phyloP scores from a whole-genome alignment of 92 coral and sea anemone species.

The Porites divaricata region DNA sequence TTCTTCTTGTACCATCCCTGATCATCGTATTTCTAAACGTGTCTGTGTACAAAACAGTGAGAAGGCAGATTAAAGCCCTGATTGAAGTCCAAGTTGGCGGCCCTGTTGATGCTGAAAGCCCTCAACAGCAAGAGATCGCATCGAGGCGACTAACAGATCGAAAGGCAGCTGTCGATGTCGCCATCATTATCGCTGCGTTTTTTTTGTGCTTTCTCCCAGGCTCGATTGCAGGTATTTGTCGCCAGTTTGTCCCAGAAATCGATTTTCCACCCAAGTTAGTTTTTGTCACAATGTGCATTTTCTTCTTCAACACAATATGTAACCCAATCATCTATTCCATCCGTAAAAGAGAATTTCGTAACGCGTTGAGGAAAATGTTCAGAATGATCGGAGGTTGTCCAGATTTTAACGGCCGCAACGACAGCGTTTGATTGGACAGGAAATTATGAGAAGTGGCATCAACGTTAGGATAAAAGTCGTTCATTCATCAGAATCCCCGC shows the following conservation, averaged over 20 bases:
- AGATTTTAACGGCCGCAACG: no score
- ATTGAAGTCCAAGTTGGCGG: background rate
- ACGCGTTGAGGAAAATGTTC: background rate
- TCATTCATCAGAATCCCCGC: no score
- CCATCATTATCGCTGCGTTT: slow-evolving; percentile 2
- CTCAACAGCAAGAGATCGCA: background rate
- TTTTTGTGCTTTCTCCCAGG: background rate
- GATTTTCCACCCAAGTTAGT: background rate
- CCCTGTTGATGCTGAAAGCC: background rate
- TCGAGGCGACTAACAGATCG: background rate
- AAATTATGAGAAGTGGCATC: no score
- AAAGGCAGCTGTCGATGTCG: slow-evolving; percentile 7
- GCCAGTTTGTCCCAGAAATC: background rate
- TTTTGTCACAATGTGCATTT: background rate
- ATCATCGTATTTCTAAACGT: background rate
- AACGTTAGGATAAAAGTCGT: no score
- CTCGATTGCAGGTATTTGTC: background rate
- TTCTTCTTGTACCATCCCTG: background rate
- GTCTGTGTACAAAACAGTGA: slow-evolving; percentile 3
- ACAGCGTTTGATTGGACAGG: no score
- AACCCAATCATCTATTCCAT: slow-evolving; percentile 5
- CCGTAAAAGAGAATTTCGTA: background rate
- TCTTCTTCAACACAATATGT: background rate
- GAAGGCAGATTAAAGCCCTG: background rate
- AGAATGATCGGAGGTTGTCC: no score